Evolutionary conservation across 1,140 invertebrate genomes (phyloP), one percentile per base, ranked within the genome.

Genomic region (Phortica variegata): DNA sequence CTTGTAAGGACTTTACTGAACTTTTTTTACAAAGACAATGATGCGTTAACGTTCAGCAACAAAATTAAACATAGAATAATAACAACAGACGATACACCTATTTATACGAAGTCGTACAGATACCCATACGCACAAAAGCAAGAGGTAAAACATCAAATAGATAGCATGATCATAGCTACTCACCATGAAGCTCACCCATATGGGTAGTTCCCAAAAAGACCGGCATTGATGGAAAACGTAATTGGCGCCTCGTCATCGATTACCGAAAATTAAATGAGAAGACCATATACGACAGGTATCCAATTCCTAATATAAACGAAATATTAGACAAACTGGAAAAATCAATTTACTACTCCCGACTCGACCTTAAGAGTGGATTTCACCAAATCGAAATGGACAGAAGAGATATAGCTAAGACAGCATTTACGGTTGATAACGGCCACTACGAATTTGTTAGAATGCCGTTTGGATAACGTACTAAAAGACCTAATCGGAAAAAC

Each of bases 321-420:
- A 69, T 70, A 15, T 49, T 83, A 5, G 65, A 78, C 43, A 53
- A 58, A 21, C 42, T 84, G 34, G 68, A 61, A 3, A 65, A 60
- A 6, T 50, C 62, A 4, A 63, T 58, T 36, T 79, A 73, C 43
- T 81, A 82, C 50, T 61, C 62, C 3, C 63, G 62, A 0, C 43
- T 83, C 4, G 79, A 83, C 58, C 38, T 81, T 9, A 54, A 54
- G 0, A 70, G 56, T 40, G 80, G 80, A 7, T 84, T 79, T 57
- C 78, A 76, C 56, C 80, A 84, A 57, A 69, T 83, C 10, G 43
- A 56, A 9, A 53, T 82, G 5, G 50, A 71, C 13, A 21, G 47
- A 26, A 32, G 73, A 12, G 66, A 75, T 47, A 58, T 23, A 17
- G 21, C 53, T 0, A 80, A 81, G 59, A 80, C 79, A 2, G 78